phyloP scores from a whole-genome alignment of 2,888 invertebrate species.

The Norana najaformis region DNA sequence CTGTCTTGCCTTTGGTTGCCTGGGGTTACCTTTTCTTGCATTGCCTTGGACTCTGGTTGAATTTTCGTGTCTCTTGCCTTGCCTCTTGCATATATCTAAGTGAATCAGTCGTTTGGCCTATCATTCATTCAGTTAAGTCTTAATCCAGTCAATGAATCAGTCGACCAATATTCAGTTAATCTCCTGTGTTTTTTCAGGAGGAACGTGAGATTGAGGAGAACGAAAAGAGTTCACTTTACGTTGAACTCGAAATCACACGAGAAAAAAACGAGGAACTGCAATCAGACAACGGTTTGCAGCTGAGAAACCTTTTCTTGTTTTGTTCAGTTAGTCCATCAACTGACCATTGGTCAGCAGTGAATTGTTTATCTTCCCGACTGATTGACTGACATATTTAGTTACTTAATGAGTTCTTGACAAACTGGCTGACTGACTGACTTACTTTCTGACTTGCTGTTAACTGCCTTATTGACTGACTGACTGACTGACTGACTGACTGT shows the following conservation, averaged over 20 bases:
- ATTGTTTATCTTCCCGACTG: neutral
- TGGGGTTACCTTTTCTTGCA: neutral
- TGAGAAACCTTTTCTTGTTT: neutral
- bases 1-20: neutral
- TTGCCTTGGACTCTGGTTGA: too few relatives aligned
- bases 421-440: too few relatives aligned
- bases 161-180: too few relatives aligned
- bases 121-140: neutral
- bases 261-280: constrained; percentile 8
- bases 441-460: too few relatives aligned
- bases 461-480: too few relatives aligned
- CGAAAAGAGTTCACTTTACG: constrained; percentile 5
- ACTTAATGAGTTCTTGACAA: too few relatives aligned
- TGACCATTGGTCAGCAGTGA: neutral
- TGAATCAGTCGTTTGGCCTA: too few relatives aligned
- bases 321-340: neutral
- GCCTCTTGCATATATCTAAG: neutral
- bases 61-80: too few relatives aligned
- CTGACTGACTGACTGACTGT: too few relatives aligned
- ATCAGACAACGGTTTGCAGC: constrained; percentile 1
- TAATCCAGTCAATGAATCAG: too few relatives aligned
- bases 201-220: neutral
- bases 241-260: constrained; percentile 7
- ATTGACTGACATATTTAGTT: neutral
- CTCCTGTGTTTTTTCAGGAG: constrained; percentile 3